Conservation (phyloP, 2,888 invertebrate species). For the Pyrrhosoma nymphula region DNA sequence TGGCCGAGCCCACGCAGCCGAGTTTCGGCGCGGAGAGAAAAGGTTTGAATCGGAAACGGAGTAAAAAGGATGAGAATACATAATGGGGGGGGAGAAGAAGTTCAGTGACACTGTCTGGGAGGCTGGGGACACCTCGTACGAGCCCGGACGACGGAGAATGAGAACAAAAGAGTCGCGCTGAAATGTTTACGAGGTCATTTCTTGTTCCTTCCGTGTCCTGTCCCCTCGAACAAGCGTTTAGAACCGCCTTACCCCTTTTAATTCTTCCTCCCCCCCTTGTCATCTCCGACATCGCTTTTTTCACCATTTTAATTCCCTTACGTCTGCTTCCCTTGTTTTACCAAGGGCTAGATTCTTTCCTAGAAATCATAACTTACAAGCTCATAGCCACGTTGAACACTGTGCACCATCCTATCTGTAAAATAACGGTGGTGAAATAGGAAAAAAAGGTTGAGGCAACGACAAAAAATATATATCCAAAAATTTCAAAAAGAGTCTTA, state of each 20-base stretch:
- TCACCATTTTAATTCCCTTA: background rate
- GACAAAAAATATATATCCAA: no score
- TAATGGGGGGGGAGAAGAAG: background rate
- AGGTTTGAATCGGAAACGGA: background rate
- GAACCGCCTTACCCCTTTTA: background rate
- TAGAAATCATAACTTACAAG: no score
- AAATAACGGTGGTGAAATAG: no score
- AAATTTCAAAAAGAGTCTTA: no score
- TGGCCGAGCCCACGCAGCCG: background rate
- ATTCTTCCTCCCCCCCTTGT: background rate
- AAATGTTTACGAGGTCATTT: conserved; percentile 8
- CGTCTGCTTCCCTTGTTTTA: background rate
- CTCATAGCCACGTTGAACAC: no score
- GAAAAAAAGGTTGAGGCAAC: no score
- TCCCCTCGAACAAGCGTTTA: background rate
- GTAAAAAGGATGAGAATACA: background rate
- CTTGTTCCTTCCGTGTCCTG: conserved; percentile 3
- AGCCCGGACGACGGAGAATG: background rate
- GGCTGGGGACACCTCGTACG: background rate
- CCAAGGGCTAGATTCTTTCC: no score
- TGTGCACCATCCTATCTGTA: no score
- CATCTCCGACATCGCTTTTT: background rate
- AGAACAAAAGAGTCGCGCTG: background rate
- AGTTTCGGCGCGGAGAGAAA: background rate
- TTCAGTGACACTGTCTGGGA: background rate